A percentile compares a stretch with the other conserved stretches of the same genome.
These are phyloP conservation scores for Formica exsecta DNA, from an alignment of 1,140 invertebrate genomes.

Conservation along the genomic window DNA sequence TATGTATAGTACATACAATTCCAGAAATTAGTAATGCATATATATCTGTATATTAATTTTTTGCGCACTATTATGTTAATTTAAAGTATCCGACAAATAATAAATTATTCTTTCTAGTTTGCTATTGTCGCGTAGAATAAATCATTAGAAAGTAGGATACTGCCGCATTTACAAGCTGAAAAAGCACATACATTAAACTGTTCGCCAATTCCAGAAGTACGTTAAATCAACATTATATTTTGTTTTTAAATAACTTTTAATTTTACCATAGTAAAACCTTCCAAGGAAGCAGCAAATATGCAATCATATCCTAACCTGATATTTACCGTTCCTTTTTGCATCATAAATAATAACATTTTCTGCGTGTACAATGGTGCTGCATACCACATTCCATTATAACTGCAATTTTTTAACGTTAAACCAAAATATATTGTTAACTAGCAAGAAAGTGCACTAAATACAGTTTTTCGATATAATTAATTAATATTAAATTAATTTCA, in stretches of 20 bases:
- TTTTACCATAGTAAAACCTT: slow-evolving; percentile 32
- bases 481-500: too few relatives aligned
- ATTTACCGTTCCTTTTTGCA: slow-evolving; percentile 11
- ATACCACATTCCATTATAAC: slow-evolving; percentile 45
- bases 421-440: too few relatives aligned
- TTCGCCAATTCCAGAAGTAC: too few relatives aligned
- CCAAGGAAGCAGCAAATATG: slow-evolving; percentile 21
- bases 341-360: slow-evolving; percentile 28
- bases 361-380: slow-evolving; percentile 23
- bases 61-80: neutral
- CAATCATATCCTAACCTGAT: neutral
- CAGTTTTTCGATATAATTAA: too few relatives aligned
- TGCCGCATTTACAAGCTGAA: slow-evolving; percentile 11
- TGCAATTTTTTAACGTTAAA: neutral
- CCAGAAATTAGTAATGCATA: neutral
- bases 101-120: neutral
- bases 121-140: slow-evolving; percentile 7
- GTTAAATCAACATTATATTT: neutral
- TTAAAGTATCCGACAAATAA: neutral
- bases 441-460: too few relatives aligned
- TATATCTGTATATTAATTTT: neutral
- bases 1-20: neutral
- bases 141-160: slow-evolving; percentile 37
- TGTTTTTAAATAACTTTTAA: too few relatives aligned
- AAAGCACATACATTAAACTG: neutral